These are phyloP conservation scores for Semibalanus balanoides DNA, from an alignment of 1,140 invertebrate genomes.

Conservation along the genomic window DNA sequence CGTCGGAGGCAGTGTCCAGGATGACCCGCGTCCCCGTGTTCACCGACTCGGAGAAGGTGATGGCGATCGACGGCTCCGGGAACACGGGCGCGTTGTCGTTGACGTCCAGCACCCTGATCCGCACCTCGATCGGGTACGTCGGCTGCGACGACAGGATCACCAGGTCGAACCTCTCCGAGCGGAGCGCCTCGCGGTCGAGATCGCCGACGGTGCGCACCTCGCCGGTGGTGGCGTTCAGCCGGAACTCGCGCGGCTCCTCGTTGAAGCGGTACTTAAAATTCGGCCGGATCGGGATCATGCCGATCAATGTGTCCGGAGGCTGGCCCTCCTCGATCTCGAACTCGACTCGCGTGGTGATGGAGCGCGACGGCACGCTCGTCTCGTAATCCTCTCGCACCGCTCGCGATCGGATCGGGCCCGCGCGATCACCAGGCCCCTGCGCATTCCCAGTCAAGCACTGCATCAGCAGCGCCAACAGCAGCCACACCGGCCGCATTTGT, in stretches of 20 bases:
- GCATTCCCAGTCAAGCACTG: constrained; percentile 23
- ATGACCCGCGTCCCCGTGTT: constrained; percentile 67
- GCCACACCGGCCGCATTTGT: constrained; percentile 18
- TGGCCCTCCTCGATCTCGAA: constrained; percentile 70
- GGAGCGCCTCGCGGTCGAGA: constrained; percentile 61
- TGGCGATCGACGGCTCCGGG: constrained; percentile 67
- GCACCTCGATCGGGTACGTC: constrained; percentile 81
- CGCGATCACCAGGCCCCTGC: constrained; percentile 22
- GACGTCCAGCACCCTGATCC: constrained; percentile 66
- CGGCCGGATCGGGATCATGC: constrained; percentile 65
- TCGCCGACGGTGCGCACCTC: constrained; percentile 64
- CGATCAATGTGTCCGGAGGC: constrained; percentile 62
- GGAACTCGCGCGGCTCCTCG: constrained; percentile 69
- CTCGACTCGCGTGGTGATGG: constrained; percentile 67
- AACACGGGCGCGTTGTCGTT: constrained; percentile 83
- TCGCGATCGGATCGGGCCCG: constrained; percentile 9
- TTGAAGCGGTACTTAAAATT: constrained; percentile 84
- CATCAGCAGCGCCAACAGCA: constrained; percentile 23
- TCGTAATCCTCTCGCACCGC: constrained; percentile 12
- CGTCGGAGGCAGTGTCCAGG: constrained; percentile 71
- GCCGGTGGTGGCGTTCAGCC: constrained; percentile 58
- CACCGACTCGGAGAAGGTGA: constrained; percentile 80
- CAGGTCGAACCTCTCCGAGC: constrained; percentile 64
- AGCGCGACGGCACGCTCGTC: constrained; percentile 65
- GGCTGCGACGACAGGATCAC: constrained; percentile 81